Evolutionary conservation across 2,888 invertebrate species (phyloP).

Genomic region (Meteorus cinctellus): DNA sequence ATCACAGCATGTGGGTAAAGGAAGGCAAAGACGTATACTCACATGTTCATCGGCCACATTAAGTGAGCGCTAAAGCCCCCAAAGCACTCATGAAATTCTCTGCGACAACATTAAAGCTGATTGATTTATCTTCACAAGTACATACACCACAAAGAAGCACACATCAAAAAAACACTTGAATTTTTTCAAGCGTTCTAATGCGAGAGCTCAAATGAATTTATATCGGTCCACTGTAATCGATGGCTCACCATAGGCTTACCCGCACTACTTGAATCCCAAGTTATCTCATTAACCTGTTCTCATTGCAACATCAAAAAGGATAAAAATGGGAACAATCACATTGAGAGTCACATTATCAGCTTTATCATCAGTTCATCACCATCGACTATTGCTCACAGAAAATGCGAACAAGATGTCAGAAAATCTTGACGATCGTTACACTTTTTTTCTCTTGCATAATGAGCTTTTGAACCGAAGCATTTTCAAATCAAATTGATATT

Average conservation of each 20-base stretch:
- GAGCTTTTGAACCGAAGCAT: neutral
- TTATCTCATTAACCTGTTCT: neutral
- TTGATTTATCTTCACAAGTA: neutral
- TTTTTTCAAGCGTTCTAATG: too few relatives aligned
- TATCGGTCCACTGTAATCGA: too few relatives aligned
- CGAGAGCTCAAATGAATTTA: neutral
- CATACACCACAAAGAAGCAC: neutral
- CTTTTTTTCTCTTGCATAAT: neutral
- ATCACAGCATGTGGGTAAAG: too few relatives aligned
- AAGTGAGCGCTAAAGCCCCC: too few relatives aligned
- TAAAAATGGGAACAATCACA: neutral
- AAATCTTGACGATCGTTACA: neutral
- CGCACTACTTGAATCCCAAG: slow-evolving; percentile 5
- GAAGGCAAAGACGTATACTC: too few relatives aligned
- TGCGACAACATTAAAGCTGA: too few relatives aligned
- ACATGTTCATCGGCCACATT: too few relatives aligned
- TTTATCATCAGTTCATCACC: neutral
- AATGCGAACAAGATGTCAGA: neutral
- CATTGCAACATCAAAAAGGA: neutral
- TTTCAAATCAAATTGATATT: neutral
- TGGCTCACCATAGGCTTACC: slow-evolving; percentile 2
- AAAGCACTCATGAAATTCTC: too few relatives aligned
- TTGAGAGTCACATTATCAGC: neutral
- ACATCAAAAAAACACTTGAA: neutral
- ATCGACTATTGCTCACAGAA: neutral